Conservation (phyloP, 2,888 invertebrate species). For the Spilosoma lubricipeda region DNA sequence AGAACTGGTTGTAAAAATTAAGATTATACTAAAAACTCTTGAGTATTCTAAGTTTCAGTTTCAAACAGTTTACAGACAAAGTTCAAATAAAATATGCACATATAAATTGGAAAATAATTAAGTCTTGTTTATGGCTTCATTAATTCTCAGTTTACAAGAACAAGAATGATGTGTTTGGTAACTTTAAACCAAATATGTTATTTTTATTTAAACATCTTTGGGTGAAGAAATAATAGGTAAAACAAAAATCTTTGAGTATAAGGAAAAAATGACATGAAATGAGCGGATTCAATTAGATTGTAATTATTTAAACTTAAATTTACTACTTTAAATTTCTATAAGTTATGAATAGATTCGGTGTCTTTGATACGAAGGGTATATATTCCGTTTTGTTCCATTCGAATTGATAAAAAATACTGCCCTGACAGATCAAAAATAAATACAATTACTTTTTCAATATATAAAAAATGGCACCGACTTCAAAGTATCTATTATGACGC, state of each 20-base stretch:
- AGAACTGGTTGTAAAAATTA: neutral
- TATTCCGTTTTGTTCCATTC: too few relatives aligned
- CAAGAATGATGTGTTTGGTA: neutral
- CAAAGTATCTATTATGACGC: neutral
- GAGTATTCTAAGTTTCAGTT: neutral
- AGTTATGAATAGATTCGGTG: neutral
- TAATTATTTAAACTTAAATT: too few relatives aligned
- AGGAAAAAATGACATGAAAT: neutral
- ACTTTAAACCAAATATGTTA: neutral
- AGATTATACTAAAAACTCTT: neutral
- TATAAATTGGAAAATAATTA: neutral
- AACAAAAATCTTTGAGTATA: neutral
- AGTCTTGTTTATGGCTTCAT: neutral
- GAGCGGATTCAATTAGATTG: neutral
- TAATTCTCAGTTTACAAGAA: neutral
- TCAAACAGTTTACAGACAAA: neutral
- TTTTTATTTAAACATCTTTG: neutral
- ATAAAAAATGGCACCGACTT: too few relatives aligned
- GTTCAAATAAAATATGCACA: neutral
- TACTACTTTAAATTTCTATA: neutral
- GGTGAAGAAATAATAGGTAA: too few relatives aligned
- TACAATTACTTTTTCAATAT: too few relatives aligned
- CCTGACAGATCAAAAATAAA: neutral
- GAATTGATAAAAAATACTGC: neutral
- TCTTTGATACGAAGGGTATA: neutral